These are phyloP conservation scores for Drosophila differens DNA, from an alignment of 2,888 invertebrate genomes.

Conservation along the genomic window DNA sequence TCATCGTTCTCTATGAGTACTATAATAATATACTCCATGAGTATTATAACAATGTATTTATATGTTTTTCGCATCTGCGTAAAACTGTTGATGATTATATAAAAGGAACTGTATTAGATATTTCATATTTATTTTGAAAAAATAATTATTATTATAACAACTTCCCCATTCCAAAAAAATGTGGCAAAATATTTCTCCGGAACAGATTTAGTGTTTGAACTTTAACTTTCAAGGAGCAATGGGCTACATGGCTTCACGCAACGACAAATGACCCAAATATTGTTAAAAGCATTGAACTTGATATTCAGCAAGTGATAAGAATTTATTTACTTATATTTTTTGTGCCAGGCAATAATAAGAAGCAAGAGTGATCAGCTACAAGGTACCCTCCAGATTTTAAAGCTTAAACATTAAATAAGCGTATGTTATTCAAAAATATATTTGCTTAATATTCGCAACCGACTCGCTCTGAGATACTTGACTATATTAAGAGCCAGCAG, in stretches of 20 bases:
- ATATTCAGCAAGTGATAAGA: neutral
- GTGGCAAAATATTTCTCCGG: neutral
- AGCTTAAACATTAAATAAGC: neutral
- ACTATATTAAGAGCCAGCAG: neutral
- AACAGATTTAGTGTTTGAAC: neutral
- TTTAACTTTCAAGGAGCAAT: neutral
- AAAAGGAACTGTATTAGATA: neutral
- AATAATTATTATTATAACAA: neutral
- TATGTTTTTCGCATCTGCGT: too few relatives aligned
- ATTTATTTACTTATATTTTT: neutral
- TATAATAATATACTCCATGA: too few relatives aligned
- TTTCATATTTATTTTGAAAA: neutral
- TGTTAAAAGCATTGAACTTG: neutral
- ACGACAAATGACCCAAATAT: neutral
- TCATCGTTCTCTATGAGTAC: slow-evolving; percentile 5
- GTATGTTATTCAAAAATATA: too few relatives aligned
- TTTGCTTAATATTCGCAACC: neutral
- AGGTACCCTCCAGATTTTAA: neutral
- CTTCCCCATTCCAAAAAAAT: neutral
- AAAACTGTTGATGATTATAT: neutral
- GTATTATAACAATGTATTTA: too few relatives aligned
- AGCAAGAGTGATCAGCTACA: neutral
- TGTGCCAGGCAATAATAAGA: neutral
- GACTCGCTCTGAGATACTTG: neutral
- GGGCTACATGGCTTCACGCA: too few relatives aligned